Conservation (phyloP, 2,797 vertebrate genomes). For the Eidolon dupreanum region DNA sequence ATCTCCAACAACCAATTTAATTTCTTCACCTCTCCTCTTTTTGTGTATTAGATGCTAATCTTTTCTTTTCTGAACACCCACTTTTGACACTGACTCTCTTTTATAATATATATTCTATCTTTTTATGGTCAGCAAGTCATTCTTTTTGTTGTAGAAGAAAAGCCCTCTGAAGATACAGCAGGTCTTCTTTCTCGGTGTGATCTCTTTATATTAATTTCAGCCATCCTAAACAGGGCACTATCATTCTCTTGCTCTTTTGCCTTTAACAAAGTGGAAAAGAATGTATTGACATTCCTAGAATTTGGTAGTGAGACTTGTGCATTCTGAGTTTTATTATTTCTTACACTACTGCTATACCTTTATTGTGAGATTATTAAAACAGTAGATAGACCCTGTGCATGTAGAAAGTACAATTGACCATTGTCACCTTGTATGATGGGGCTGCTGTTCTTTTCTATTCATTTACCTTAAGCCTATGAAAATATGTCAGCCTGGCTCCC, state of each 20-base stretch:
- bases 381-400: not conserved
- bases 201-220: not conserved
- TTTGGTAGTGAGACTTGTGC: not conserved
- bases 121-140: not conserved
- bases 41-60: not conserved
- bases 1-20: not conserved
- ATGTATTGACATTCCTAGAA: not conserved
- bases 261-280: slow-evolving; percentile 1
- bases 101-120: not conserved
- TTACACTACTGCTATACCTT: not conserved
- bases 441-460: not conserved
- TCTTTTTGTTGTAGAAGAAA: not conserved
- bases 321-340: not conserved
- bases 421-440: not conserved
- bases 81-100: not conserved
- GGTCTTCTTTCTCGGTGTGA: not conserved
- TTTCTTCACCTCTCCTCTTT: not conserved
- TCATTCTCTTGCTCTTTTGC: not conserved
- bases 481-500: not conserved
- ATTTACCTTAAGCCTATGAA: not conserved
- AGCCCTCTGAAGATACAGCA: not conserved
- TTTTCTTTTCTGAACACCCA: not conserved
- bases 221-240: not conserved
- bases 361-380: not conserved
- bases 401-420: not conserved